phyloP scores from a whole-genome alignment of 2,888 invertebrate species.

The Zygogramma bicolorata region DNA sequence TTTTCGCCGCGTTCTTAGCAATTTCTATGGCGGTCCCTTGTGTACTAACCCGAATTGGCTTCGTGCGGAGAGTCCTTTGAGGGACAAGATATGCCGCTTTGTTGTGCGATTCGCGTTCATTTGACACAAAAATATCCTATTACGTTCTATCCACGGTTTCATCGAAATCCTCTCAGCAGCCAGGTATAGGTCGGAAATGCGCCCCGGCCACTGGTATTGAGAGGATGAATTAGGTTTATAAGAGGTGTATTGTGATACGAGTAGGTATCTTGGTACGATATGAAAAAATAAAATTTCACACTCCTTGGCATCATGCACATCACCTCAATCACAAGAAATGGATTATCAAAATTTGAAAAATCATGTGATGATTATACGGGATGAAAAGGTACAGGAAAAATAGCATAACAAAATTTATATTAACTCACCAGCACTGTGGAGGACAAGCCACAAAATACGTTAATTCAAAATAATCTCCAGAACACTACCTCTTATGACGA shows the following conservation, averaged over 20 bases:
- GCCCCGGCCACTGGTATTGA: conserved; percentile 9
- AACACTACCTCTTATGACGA: too few relatives aligned
- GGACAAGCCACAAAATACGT: too few relatives aligned
- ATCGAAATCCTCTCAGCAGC: conserved; percentile 37
- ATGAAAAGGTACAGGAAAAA: too few relatives aligned
- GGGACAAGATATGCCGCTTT: conserved; percentile 25
- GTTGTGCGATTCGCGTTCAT: conserved; percentile 40
- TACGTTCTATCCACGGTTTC: conserved; percentile 31
- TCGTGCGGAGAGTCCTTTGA: neutral
- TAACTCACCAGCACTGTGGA: too few relatives aligned
- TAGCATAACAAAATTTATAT: too few relatives aligned
- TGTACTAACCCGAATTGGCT: conserved; percentile 11
- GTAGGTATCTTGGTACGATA: too few relatives aligned
- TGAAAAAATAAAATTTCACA: too few relatives aligned
- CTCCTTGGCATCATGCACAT: too few relatives aligned
- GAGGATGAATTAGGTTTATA: neutral
- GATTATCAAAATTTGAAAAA: too few relatives aligned
- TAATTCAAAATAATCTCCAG: too few relatives aligned
- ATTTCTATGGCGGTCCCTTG: conserved; percentile 9
- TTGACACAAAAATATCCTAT: conserved; percentile 40
- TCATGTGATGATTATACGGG: too few relatives aligned
- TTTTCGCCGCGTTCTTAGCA: conserved; percentile 9
- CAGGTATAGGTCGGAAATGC: conserved; percentile 22
- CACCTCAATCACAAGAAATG: too few relatives aligned
- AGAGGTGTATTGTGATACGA: neutral